Evolutionary conservation across 2,113 vertebrate species (phyloP), one percentile per base, ranked within the genome.

Genomic region (Dascyllus trimaculatus): DNA sequence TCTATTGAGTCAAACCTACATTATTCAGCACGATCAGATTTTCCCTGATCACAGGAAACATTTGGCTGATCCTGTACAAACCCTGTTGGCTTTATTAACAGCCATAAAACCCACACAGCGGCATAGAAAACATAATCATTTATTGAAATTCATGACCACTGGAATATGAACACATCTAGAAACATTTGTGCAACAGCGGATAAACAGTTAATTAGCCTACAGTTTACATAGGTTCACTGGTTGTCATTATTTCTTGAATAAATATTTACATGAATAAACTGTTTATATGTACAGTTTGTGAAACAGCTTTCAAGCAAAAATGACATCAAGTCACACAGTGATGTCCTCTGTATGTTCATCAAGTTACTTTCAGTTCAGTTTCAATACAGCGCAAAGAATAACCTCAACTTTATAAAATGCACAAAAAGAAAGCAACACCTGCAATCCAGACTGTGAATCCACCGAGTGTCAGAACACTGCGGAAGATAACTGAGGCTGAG

Each of bases 91-190:
- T 35, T 35, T 38, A 40, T 21, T 38, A 40, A 63, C 51, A 64
- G 40, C 51, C 29, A 56, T 91, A 88, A 95, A 87, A 35, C 32
- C 93, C 14, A 7, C 2, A 57, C 11, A 48, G 14, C 93, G 94
- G 94, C 93, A 88, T 93, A 89, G 8, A 87, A 90, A 88, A 81
- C 58, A 78, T 35, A 35, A 3, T 26, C 0, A 49, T 91, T 91
- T 89, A 89, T 91, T 91, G 48, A 85, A 85, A 75, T 70, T 5
- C 62, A n/a, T 26, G 22, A 80, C 43, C 22, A 59, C 35, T 68
- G n/a, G 7, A 66, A 80, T 74, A 65, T 15, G 15, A 81, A 59
- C 52, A 81, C 80, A 86, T 18, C 61, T n/a, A 21, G 18, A 82
- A 75, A 84, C 58, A 68, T 70, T 56, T 56, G 35, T 62, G 13